Percentiles rank a stretch among this genome's conserved stretches.
Conservation (phyloP, 2,113 vertebrate genomes). For the Saguinus imperator region DNA sequence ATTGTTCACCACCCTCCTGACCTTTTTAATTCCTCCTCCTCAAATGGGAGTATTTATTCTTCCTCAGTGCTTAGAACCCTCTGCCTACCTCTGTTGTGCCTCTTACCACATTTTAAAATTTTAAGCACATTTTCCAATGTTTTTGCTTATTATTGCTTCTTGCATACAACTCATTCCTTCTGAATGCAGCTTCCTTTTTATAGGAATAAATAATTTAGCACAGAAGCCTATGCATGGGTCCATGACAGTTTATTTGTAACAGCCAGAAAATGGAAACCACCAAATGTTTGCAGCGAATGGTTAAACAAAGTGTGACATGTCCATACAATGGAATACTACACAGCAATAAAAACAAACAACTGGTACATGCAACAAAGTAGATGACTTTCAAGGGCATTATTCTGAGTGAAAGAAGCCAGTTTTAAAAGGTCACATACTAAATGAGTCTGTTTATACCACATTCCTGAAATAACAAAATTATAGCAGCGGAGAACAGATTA, state of each 20-base stretch:
- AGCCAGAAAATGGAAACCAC: neutral
- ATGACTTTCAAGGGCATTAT: neutral
- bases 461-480: neutral
- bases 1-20: too few relatives aligned
- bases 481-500: neutral
- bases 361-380: neutral
- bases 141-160: slow-evolving; percentile 18
- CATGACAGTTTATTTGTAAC: neutral
- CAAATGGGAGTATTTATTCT: neutral
- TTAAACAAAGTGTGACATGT: neutral
- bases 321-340: neutral
- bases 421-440: neutral
- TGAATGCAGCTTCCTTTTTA: neutral
- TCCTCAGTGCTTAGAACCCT: neutral
- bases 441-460: neutral
- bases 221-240: neutral
- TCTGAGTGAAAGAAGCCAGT: neutral
- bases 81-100: neutral
- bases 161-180: neutral
- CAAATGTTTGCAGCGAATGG: neutral
- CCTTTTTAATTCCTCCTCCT: neutral
- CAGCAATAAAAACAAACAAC: neutral
- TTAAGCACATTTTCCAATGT: neutral
- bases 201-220: neutral
- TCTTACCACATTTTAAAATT: neutral